Percentiles rank a stretch among this genome's conserved stretches.
phyloP scores from a whole-genome alignment of 1,140 invertebrate species.

The Mamestra configurata region DNA sequence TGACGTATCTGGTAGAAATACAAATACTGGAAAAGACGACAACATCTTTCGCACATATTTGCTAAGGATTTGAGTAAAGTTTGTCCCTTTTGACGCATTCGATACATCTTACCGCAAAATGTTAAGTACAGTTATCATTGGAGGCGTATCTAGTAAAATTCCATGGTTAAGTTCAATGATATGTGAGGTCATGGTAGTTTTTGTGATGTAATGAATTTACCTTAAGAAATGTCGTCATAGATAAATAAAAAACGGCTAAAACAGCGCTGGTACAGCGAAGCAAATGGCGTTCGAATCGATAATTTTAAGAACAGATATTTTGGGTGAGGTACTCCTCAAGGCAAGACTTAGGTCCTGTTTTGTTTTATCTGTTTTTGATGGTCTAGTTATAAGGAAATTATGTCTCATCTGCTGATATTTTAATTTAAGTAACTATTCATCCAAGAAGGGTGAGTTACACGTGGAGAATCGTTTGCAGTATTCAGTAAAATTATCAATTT shows the following conservation, averaged over 20 bases:
- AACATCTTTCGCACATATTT: conserved; percentile 44
- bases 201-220: conserved; percentile 9
- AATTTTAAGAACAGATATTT: not conserved
- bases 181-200: conserved; percentile 17
- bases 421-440: too few relatives aligned
- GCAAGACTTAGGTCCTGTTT: not conserved
- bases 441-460: too few relatives aligned
- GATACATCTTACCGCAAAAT: not conserved
- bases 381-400: not conserved
- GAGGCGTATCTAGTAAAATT: not conserved
- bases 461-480: too few relatives aligned
- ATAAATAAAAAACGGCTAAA: not conserved
- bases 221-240: conserved; percentile 2
- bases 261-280: not conserved
- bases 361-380: not conserved
- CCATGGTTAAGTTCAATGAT: conserved; percentile 18
- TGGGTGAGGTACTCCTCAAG: not conserved
- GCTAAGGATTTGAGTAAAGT: conserved; percentile 34
- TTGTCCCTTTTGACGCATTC: conserved; percentile 31
- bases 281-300: not conserved
- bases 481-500: not conserved
- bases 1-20: conserved; percentile 14
- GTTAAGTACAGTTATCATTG: conserved; percentile 23
- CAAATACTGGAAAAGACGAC: conserved; percentile 16
- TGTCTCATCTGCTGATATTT: not conserved